Evolutionary conservation across 2,888 invertebrate species (phyloP).

Genomic region (Adela reaumurella): DNA sequence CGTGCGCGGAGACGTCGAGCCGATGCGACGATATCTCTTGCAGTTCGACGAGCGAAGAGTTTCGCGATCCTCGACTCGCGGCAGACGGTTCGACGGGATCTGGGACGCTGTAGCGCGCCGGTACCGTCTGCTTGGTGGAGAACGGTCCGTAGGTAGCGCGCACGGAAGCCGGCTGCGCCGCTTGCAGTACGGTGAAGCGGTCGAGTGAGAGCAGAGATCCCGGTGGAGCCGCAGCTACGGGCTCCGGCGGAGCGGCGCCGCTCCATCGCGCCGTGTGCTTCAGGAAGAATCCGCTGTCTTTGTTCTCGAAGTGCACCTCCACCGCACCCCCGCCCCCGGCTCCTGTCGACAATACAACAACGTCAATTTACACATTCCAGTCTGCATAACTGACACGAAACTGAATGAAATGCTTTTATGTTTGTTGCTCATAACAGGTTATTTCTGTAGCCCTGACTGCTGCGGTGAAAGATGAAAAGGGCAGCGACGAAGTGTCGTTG

Average conservation of each 20-base stretch:
- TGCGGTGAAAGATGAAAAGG: neutral
- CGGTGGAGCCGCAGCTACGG: slow-evolving; percentile 36
- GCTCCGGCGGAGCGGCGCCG: slow-evolving; percentile 47
- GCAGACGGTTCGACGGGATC: slow-evolving; percentile 66
- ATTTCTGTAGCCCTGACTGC: neutral
- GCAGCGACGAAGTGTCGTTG: neutral
- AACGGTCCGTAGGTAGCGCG: slow-evolving; percentile 93
- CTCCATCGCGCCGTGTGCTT: slow-evolving; percentile 77
- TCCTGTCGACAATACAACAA: slow-evolving; percentile 40
- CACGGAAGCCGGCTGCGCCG: slow-evolving; percentile 85
- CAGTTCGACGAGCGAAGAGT: slow-evolving; percentile 53
- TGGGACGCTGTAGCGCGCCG: slow-evolving; percentile 83
- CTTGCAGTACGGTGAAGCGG: slow-evolving; percentile 88
- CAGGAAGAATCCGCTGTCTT: slow-evolving; percentile 87
- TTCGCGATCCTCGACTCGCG: slow-evolving; percentile 30
- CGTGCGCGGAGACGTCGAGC: slow-evolving; percentile 89
- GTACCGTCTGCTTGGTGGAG: slow-evolving; percentile 91
- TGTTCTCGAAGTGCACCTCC: slow-evolving; percentile 89
- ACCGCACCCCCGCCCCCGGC: slow-evolving; percentile 64
- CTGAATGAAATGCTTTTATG: neutral
- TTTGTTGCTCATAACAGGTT: neutral
- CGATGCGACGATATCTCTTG: slow-evolving; percentile 69
- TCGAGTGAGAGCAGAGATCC: slow-evolving; percentile 78
- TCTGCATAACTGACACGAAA: neutral
- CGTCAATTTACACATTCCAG: neutral